phyloP scores from a whole-genome alignment of 2,888 invertebrate species.

The Phortica okadai region DNA sequence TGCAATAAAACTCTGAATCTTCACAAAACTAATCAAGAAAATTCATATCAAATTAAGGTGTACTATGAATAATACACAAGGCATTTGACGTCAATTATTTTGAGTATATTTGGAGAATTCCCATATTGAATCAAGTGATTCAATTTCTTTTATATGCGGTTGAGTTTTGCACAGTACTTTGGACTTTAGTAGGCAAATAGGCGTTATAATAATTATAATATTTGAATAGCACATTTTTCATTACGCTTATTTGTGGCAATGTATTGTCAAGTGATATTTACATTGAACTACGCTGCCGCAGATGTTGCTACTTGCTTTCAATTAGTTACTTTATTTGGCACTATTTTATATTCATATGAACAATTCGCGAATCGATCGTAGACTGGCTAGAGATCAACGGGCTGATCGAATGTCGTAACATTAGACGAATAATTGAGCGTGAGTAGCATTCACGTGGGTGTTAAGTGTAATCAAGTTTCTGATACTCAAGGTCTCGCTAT shows the following conservation, averaged over 20 bases:
- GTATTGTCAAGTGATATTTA: too few species aligned
- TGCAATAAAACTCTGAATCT: background rate
- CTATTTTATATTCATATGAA: too few species aligned
- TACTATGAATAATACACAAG: background rate
- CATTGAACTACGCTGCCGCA: too few species aligned
- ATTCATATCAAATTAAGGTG: background rate
- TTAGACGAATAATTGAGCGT: background rate
- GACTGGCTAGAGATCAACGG: background rate
- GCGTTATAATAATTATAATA: too few species aligned
- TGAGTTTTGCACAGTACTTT: background rate
- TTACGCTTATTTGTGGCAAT: too few species aligned
- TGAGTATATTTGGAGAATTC: background rate
- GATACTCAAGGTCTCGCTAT: too few species aligned
- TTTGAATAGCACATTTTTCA: too few species aligned
- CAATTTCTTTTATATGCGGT: background rate
- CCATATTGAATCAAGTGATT: conserved; percentile 9
- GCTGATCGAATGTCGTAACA: background rate
- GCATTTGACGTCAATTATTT: background rate
- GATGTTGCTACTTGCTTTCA: too few species aligned
- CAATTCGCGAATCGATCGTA: background rate
- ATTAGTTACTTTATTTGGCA: too few species aligned
- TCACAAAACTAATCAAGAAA: too few species aligned
- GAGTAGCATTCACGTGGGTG: background rate
- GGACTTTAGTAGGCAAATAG: conserved; percentile 1
- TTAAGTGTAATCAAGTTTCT: background rate